These are phyloP conservation scores for Apodemia duryi DNA, from an alignment of 2,888 invertebrate species.

Conservation along the genomic window DNA sequence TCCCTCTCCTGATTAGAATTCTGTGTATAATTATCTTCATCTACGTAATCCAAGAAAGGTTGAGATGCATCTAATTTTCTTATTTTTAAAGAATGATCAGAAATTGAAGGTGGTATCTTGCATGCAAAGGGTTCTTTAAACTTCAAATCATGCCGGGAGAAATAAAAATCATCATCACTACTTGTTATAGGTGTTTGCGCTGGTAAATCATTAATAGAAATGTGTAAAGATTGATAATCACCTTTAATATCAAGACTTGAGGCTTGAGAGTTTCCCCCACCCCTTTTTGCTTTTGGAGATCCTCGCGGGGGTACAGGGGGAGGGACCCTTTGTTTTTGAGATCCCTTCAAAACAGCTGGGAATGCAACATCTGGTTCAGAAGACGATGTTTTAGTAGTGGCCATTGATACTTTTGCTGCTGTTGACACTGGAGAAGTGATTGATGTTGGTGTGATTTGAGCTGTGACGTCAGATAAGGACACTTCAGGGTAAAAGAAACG, in stretches of 20 bases:
- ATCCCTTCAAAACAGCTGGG: slow-evolving; percentile 87
- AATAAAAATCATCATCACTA: slow-evolving; percentile 67
- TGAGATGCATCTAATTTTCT: slow-evolving; percentile 60
- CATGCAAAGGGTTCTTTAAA: slow-evolving; percentile 64
- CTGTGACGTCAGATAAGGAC: slow-evolving; percentile 77
- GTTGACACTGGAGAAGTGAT: slow-evolving; percentile 68
- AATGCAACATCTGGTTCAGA: slow-evolving; percentile 81
- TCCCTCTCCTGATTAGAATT: slow-evolving; percentile 47
- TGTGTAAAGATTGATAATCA: slow-evolving; percentile 63
- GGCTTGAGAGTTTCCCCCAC: slow-evolving; percentile 62
- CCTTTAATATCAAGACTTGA: slow-evolving; percentile 69
- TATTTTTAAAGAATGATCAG: slow-evolving; percentile 58
- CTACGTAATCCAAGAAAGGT: slow-evolving; percentile 59
- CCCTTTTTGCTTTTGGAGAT: slow-evolving; percentile 83
- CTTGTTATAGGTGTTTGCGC: slow-evolving; percentile 62
- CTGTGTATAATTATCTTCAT: slow-evolving; percentile 61
- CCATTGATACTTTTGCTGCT: slow-evolving; percentile 53
- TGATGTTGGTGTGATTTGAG: slow-evolving; percentile 72
- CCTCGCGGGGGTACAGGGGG: slow-evolving; percentile 94
- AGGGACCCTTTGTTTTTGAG: slow-evolving; percentile 87
- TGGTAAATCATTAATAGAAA: slow-evolving; percentile 62
- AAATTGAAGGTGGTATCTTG: slow-evolving; percentile 55
- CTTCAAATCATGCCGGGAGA: slow-evolving; percentile 70
- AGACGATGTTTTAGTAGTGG: slow-evolving; percentile 50
- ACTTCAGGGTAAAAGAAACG: slow-evolving; percentile 48